Base-by-base conservation (phyloP, 2,888 invertebrate species). In the Julus scandinavius region DNA sequence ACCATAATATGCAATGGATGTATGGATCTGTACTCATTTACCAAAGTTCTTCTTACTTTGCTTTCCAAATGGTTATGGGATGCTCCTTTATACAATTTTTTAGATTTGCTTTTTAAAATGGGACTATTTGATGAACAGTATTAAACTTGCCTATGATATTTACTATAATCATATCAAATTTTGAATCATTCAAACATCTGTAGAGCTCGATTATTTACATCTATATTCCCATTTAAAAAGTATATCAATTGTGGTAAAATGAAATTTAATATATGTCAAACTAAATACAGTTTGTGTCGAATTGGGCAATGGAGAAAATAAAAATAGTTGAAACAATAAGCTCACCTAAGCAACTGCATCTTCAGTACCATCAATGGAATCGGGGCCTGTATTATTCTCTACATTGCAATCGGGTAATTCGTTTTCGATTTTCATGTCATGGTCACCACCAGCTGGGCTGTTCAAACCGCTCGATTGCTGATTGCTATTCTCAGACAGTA, bases 401-500 rank as follows among this genome's bases (percentile, higher is more conserved):
- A 38, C 80, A 3, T 9, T 13, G 13, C 4, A 80, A 80, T 38
- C 38, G 15, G 29, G 15, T 80, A 80, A 80, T 13, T 38, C 80
- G 13, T 80, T 80, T 80, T 80, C 80, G 0, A 80, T 38, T 38
- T 38, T 11, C 0, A 38, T 29, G 13, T 80, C 80, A 38, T 80
- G 29, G 13, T 80, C 80, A 2, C 38, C 38, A 13, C 38, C 80
- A 2, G 38, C 80, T 13, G 45, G 85, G n/a, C 45, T 49, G 29
- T 85, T 45, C n/a, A 29, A 85, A 45, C 50, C 45, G 11, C 50
- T 50, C 41, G 85, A 85, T 13, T 85, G 85, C 38, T 87, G 87
- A 58, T 38, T 29, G 7, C 54, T 38, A 38, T 58, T 87, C 20
- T 87, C 87, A 17, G 17, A 38, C 54, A 20, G 91, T 86, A 58